Base-by-base conservation (phyloP, 2,113 vertebrate species). In the Platichthys flesus region DNA sequence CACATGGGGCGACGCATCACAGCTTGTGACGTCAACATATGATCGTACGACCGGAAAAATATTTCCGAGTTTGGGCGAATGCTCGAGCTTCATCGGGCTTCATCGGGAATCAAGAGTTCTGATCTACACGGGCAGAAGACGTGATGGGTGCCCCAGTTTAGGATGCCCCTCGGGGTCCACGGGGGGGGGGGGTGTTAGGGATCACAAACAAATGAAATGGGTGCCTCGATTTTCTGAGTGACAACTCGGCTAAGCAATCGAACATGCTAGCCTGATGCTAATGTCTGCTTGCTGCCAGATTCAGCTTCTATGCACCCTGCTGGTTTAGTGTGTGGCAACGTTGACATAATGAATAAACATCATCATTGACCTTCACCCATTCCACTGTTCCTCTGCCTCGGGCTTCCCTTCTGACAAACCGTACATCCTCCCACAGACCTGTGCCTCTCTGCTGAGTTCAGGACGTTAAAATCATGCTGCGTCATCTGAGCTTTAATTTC, bases 1-100 rank as follows among this genome's bases (percentile, higher is more conserved):
- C 91, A 94, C 62, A 83, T 87, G 90, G 90, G 23, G 49, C 49
- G 82, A 83, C 85, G 85, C 91, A 93, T 85, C 89, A 87, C 83
- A 86, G 90, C 95, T 95, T 84, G 90, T 96, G 95, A 96, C 90
- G 79, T 7, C 57, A 77, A 31, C 21, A 40, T 58, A 61, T 35
- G 71, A 74, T 31, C 65, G 62, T 60, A 62, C 72, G 69, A 77
- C 66, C 84, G 78, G 14, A 70, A 88, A 31, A 91, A 93, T 93
- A 93, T 78, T 93, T 87, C 91, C 69, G 40, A 76, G 93, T 93
- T 67, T 14, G 9, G 58, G 79, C 86, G 92, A 89, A 82, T 65
- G 28, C 78, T 67, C 86, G 82, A 62, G 55, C 85, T 81, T 60
- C 1, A 4, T 71, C 37, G 15, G 51, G 52, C 9, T 65, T 54